phyloP scores from a whole-genome alignment of 2,113 vertebrate genomes.

The Polypterus senegalus region DNA sequence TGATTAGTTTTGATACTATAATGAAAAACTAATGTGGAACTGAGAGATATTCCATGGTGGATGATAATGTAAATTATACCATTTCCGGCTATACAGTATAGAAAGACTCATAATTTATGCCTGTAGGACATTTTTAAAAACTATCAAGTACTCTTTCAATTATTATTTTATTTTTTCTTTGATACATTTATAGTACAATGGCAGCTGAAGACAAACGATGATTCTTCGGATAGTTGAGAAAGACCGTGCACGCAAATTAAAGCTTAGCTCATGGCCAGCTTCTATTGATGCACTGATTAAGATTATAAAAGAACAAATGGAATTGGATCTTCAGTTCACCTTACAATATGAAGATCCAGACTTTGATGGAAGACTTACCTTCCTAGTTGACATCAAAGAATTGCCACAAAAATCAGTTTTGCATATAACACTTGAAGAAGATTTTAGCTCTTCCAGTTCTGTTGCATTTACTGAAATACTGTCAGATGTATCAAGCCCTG shows the following conservation, averaged over 20 bases:
- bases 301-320: constrained; percentile 19
- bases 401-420: constrained; percentile 24
- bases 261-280: constrained; percentile 15
- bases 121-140: too few relatives aligned
- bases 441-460: constrained; percentile 8
- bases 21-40: too few relatives aligned
- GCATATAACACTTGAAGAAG: constrained; percentile 14
- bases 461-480: constrained; percentile 15
- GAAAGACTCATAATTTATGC: too few relatives aligned
- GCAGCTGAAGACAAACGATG: constrained; percentile 10
- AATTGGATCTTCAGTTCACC: constrained; percentile 15
- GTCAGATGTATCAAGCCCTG: constrained; percentile 21
- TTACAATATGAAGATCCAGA: constrained; percentile 26
- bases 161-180: too few relatives aligned
- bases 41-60: too few relatives aligned
- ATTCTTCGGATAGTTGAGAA: constrained; percentile 10
- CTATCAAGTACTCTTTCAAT: too few relatives aligned
- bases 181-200: not conserved
- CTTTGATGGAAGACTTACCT: constrained; percentile 22
- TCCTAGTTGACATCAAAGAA: constrained; percentile 15
- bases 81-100: too few relatives aligned
- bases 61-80: too few relatives aligned
- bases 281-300: constrained; percentile 22
- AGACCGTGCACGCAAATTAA: constrained; percentile 18
- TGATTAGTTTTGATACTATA: too few relatives aligned